Conservation (phyloP, 1,140 invertebrate genomes). For the Helicorthomorpha holstii region DNA sequence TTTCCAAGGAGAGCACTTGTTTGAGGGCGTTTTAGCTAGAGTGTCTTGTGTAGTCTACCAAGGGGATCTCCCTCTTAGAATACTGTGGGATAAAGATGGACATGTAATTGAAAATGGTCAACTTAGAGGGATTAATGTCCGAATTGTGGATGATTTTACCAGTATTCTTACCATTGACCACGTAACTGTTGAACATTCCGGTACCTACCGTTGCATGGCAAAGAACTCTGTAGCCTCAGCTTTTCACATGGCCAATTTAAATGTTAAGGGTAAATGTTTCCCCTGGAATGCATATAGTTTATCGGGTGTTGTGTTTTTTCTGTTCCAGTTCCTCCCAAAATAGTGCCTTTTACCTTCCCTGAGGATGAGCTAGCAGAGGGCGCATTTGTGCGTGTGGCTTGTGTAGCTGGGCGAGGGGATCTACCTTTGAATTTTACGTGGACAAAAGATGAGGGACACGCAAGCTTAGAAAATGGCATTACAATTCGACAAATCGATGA, state of each 20-base stretch:
- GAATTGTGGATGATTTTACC: constrained; percentile 44
- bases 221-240: constrained; percentile 30
- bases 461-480: not conserved
- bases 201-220: constrained; percentile 37
- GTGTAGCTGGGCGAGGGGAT: constrained; percentile 15
- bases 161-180: constrained; percentile 38
- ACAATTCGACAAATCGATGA: not conserved
- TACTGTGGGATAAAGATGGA: constrained; percentile 7
- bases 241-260: constrained; percentile 28
- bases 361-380: constrained; percentile 37
- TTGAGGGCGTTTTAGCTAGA: not conserved
- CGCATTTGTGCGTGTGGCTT: constrained; percentile 11
- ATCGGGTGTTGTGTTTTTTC: not conserved
- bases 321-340: constrained; percentile 42
- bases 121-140: constrained; percentile 26
- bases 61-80: not conserved
- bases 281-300: not conserved
- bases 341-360: constrained; percentile 42
- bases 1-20: not conserved
- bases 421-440: constrained; percentile 14
- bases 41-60: not conserved
- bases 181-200: constrained; percentile 28
- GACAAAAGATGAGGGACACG: not conserved
- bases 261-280: constrained; percentile 30
- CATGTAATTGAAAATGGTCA: not conserved